Percentiles rank a stretch among this genome's conserved stretches.
Evolutionary conservation across 1,140 invertebrate genomes (phyloP).

Genomic region (Drosophila aff.): DNA sequence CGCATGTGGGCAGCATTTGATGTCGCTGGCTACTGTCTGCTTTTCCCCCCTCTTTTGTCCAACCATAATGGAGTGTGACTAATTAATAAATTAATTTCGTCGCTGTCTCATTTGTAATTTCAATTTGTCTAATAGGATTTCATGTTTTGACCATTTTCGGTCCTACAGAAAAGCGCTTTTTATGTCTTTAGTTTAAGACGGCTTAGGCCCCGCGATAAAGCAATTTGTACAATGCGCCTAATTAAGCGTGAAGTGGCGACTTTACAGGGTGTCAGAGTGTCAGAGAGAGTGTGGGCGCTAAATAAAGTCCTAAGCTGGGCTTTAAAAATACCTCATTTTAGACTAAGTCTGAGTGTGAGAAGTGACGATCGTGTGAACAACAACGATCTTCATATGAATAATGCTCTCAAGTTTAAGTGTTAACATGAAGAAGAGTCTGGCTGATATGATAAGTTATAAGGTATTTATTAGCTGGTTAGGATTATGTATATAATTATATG

Average conservation of each 20-base stretch:
- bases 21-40: conserved; percentile 37
- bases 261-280: conserved; percentile 57
- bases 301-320: conserved; percentile 18
- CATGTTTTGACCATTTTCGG: conserved; percentile 81
- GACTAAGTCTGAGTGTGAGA: not conserved
- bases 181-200: conserved; percentile 35
- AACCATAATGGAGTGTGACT: conserved; percentile 80
- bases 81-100: conserved; percentile 83
- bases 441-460: not conserved
- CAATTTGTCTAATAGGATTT: conserved; percentile 84
- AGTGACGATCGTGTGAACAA: conserved; percentile 40
- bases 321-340: not conserved
- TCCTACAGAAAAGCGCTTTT: conserved; percentile 30
- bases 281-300: conserved; percentile 46
- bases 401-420: conserved; percentile 1
- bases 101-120: conserved; percentile 82
- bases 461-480: not conserved
- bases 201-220: conserved; percentile 55
- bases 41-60: conserved; percentile 53
- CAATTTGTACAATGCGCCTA: conserved; percentile 68
- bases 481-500: too few relatives aligned
- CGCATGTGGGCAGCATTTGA: conserved; percentile 72
- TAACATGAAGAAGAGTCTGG: not conserved
- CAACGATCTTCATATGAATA: conserved; percentile 29
- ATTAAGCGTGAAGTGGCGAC: conserved; percentile 76